Evolutionary conservation across 2,113 vertebrate species (phyloP).

Genomic region (Lonchura striata): DNA sequence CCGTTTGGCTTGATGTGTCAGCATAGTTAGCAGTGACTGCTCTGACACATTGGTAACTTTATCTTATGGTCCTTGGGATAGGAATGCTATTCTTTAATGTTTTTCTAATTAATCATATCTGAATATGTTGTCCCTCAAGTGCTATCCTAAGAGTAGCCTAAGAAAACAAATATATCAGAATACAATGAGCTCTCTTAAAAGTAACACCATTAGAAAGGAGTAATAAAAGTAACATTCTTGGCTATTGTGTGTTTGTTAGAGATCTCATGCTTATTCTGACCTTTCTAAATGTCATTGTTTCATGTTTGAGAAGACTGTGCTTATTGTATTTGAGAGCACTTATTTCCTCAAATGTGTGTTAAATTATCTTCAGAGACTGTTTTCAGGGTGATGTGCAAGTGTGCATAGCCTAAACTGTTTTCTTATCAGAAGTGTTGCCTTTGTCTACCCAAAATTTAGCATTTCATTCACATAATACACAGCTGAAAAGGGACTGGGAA

Average conservation of each 20-base stretch:
- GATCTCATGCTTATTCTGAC: not conserved
- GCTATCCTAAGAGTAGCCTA: not conserved
- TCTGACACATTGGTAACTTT: not conserved
- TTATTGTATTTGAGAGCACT: not conserved
- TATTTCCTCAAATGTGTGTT: not conserved
- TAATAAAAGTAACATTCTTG: not conserved
- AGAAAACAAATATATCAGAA: not conserved
- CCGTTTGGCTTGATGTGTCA: not conserved
- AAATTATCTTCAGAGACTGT: slow-evolving; percentile 1
- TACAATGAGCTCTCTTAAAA: not conserved
- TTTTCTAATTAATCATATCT: not conserved
- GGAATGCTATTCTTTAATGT: not conserved
- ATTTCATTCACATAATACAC: not conserved
- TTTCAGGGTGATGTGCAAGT: not conserved
- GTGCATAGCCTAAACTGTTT: not conserved
- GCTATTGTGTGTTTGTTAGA: not conserved
- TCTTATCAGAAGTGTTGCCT: not conserved
- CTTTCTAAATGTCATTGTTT: not conserved
- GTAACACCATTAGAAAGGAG: not conserved
- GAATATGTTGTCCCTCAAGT: not conserved
- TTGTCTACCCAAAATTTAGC: not conserved
- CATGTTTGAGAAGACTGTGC: not conserved
- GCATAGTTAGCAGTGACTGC: not conserved
- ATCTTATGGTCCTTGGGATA: not conserved
- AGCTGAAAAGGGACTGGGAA: not conserved